A percentile compares a stretch with the other conserved stretches of the same genome.
These are phyloP conservation scores for Chelidonichthys spinosus DNA, from an alignment of 2,797 vertebrate species.

Conservation along the genomic window DNA sequence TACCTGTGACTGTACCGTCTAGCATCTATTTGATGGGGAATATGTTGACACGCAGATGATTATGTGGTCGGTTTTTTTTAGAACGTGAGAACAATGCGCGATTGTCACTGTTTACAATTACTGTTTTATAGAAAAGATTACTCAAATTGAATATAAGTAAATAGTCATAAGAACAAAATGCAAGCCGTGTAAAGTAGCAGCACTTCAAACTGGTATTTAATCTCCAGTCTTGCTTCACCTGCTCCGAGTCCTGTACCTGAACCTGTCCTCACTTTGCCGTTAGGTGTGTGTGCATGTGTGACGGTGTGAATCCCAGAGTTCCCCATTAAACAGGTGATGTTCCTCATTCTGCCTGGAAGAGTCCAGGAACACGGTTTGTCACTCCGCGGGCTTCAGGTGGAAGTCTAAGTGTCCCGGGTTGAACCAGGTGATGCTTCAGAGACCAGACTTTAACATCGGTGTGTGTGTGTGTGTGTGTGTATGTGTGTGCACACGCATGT, in stretches of 20 bases:
- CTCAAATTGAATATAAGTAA: not conserved
- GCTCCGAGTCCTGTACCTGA: constrained; percentile 9
- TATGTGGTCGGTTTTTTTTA: constrained; percentile 20
- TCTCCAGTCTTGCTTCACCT: not conserved
- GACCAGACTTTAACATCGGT: too few relatives aligned
- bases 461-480: constrained; percentile 3
- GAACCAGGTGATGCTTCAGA: constrained; percentile 32
- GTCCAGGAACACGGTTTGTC: not conserved
- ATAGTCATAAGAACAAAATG: not conserved
- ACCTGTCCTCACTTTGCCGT: not conserved
- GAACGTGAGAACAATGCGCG: too few relatives aligned
- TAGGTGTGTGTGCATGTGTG: constrained; percentile 18
- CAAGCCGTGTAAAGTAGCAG: not conserved
- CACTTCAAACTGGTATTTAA: not conserved
- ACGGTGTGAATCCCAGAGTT: constrained; percentile 24
- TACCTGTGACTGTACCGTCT: constrained; percentile 57
- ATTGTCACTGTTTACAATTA: not conserved
- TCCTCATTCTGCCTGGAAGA: constrained; percentile 19
- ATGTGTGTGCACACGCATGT: constrained; percentile 32
- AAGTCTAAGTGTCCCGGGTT: constrained; percentile 13
- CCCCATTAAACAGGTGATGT: constrained; percentile 19
- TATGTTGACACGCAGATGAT: constrained; percentile 41
- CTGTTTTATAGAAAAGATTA: not conserved
- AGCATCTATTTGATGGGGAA: constrained; percentile 52
- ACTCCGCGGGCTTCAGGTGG: constrained; percentile 13